Percentiles rank a stretch among this genome's conserved stretches.
Evolutionary conservation across 2,888 invertebrate genomes (phyloP).

Genomic region (Drosophila mercatorum): DNA sequence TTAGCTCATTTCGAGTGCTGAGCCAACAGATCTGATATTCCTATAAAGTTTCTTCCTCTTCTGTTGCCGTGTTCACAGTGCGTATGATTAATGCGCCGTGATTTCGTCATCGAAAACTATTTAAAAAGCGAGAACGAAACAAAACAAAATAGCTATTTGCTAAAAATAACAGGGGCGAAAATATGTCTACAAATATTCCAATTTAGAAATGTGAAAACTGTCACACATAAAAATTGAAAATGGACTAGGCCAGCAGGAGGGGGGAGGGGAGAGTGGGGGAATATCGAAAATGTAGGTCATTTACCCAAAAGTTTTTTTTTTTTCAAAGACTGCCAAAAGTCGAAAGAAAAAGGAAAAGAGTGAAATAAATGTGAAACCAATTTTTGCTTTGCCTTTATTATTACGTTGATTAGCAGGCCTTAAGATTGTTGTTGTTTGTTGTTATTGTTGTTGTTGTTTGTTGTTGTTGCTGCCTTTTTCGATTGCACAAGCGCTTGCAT

Average conservation of each 20-base stretch:
- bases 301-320: constrained; percentile 55
- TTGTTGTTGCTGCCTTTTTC: constrained; percentile 30
- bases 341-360: constrained; percentile 13
- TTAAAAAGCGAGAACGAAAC: constrained; percentile 18
- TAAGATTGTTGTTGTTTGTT: constrained; percentile 24
- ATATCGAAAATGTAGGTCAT: constrained; percentile 70
- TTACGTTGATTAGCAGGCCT: constrained; percentile 54
- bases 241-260: not conserved
- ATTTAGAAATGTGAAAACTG: constrained; percentile 60
- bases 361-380: constrained; percentile 28
- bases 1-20: constrained; percentile 52
- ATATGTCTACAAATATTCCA: constrained; percentile 32
- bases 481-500: constrained; percentile 66
- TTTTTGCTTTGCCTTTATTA: constrained; percentile 48
- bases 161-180: constrained; percentile 44
- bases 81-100: constrained; percentile 61
- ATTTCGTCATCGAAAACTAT: constrained; percentile 36
- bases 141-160: constrained; percentile 34
- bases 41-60: not conserved
- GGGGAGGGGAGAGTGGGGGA: not conserved
- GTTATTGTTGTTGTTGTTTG: constrained; percentile 34
- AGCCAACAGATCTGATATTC: constrained; percentile 10
- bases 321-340: constrained; percentile 41
- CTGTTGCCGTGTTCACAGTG: constrained; percentile 32
- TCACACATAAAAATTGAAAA: constrained; percentile 40